Evolutionary conservation across 2,113 vertebrate species (phyloP), one percentile per base, ranked within the genome.

Genomic region (Corythornis vintsioides): DNA sequence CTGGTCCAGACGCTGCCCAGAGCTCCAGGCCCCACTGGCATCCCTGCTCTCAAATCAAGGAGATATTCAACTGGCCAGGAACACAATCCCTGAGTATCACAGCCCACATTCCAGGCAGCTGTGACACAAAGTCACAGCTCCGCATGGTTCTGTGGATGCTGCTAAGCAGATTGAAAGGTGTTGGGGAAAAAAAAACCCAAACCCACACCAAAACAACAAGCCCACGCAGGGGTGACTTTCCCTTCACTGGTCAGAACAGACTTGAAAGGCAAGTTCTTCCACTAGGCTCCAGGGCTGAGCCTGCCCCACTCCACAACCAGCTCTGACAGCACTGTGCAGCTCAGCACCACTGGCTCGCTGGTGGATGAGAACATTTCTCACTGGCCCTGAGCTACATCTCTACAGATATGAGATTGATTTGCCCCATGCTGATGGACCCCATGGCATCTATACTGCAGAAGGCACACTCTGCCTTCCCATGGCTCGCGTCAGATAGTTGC

Each of bases 281-380:
- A 74, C 20, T 33, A 43, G 52, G 56, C 43, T 60, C 50, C 57
- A 55, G 57, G 19, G 55, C 35, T 59, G 70, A 87, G 73, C 43
- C 28, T 67, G 67, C 48, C 72, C 28, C 3, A 4, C 42, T 67
- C 0, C 0, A 56, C 14, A 28, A 29, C 2, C 2, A 0, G n/a
- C 25, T 72, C 45, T 33, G 70, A 76, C 57, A 81, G 45, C 33
- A 45, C 53, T 20, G 4, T 5, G 31, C 56, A 63, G 69, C 40
- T 48, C 10, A 4, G 59, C 6, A 10, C 52, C 4, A 0, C 8
- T 3, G 2, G 79, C 63, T 86, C 3, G 0, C 71, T 77, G 85
- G 72, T 40, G 56, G 64, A 52, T 33, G 80, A 56, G 53, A 81
- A 75, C 48, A 38, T 47, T 59, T 29, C 43, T 66, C 0, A 0